phyloP scores from a whole-genome alignment of 1,140 invertebrate species.

The Choristoneura fumiferana region DNA sequence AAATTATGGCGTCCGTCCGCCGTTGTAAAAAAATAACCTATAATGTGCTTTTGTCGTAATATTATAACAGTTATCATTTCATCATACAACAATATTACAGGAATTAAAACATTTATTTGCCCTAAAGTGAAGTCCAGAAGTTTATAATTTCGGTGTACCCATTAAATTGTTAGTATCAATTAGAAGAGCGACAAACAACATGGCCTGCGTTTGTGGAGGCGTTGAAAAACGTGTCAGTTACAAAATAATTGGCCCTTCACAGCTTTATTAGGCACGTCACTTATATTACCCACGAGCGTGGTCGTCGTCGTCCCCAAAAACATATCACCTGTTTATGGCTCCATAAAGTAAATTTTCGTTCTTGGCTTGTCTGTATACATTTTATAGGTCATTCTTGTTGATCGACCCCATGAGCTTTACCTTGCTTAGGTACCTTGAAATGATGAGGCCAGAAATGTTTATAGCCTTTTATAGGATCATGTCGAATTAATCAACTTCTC shows the following conservation, averaged over 20 bases:
- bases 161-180: conserved; percentile 7
- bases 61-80: too few relatives aligned
- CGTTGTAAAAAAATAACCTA: too few relatives aligned
- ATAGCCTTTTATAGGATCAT: neutral
- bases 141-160: neutral
- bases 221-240: conserved; percentile 16
- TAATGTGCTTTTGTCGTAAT: too few relatives aligned
- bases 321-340: conserved; percentile 33
- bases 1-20: too few relatives aligned
- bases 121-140: too few relatives aligned
- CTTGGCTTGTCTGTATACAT: conserved; percentile 34
- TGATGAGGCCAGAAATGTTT: conserved; percentile 17
- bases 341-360: conserved; percentile 43
- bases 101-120: too few relatives aligned
- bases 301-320: neutral
- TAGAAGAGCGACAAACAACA: neutral
- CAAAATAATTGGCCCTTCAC: conserved; percentile 11
- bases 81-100: too few relatives aligned
- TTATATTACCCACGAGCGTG: conserved; percentile 11
- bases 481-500: too few relatives aligned
- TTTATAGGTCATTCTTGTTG: conserved; percentile 39
- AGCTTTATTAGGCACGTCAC: conserved; percentile 15
- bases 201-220: neutral
- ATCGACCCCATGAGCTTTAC: conserved; percentile 31
- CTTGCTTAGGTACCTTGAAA: conserved; percentile 27